Base-by-base conservation (phyloP, 1,140 invertebrate species). In the Aethina tumida region DNA sequence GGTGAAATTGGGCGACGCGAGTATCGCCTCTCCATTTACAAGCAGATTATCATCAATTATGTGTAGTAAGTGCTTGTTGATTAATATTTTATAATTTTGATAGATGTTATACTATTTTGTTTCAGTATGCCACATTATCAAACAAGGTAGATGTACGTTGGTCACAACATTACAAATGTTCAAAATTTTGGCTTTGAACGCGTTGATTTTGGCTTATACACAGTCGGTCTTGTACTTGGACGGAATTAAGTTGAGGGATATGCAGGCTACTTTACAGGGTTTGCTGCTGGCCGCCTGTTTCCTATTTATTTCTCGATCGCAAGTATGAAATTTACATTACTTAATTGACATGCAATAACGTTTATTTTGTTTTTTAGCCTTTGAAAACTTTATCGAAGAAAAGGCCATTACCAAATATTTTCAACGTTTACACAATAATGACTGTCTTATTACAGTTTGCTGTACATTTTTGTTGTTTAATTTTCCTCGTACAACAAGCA, bases 161-260 rank as follows among this genome's bases (percentile, higher is more conserved):
- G 96, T 99, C 0, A 99, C 95, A 1, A 99, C 97, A 0, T 67
- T 99, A 24, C 97, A 99, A 66, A 99, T 99, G 97, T 99, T 99
- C 64, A 99, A 99, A 73, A 99, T 99, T 49, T 67, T 99, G 21
- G 97, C 97, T 0, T 63, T 99, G n/a, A 99, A 99, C 66, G 95
- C 97, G 0, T 72, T 99, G 1, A 91, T 99, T 38, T 68, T 97
- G 24, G 97, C 97, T 0, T 99, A 99, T 69, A 93, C 92, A 60
- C 95, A 99, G 65, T 98, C 93, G 15, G 96, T 99, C 5, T 70
- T 99, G 0, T 99, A 99, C 60, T 73, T 99, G 41, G 94, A 98
- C 65, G 95, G 95, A 15, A 89, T 99, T 33, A 98, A 97, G 65
- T 93, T 98, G 52, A 95, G 90, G 56, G 97, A 99, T 63, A 81